These are phyloP conservation scores for Euwallacea similis DNA, from an alignment of 1,140 invertebrate genomes.

Conservation along the genomic window DNA sequence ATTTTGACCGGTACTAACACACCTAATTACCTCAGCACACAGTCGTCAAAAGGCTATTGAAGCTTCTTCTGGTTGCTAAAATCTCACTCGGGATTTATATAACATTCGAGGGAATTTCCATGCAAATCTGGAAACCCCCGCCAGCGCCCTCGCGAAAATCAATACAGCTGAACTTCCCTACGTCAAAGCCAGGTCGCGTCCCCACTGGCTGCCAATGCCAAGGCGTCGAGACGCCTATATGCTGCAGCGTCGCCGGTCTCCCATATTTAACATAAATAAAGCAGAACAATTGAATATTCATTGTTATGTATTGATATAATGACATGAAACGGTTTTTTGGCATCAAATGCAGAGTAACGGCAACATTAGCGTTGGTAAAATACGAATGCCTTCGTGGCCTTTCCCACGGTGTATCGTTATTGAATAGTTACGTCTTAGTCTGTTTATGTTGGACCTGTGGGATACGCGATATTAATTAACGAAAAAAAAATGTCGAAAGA, in stretches of 20 bases:
- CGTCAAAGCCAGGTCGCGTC: background rate
- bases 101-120: background rate
- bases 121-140: background rate
- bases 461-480: slow-evolving; percentile 12
- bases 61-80: no score
- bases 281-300: background rate
- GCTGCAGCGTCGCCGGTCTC: background rate
- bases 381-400: background rate
- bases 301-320: background rate
- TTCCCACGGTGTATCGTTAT: slow-evolving; percentile 3
- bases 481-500: slow-evolving; percentile 1
- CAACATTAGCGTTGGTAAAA: background rate
- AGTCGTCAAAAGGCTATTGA: no score
- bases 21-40: no score
- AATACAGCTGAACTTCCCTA: slow-evolving; percentile 1
- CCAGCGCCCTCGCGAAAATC: background rate
- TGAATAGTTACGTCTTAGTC: background rate
- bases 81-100: no score
- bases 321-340: background rate
- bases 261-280: background rate
- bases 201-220: slow-evolving; percentile 3
- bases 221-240: background rate
- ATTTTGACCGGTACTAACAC: no score
- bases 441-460: background rate
- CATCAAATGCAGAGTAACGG: background rate